These are phyloP conservation scores for Plebejus melissa DNA, from an alignment of 2,888 invertebrate genomes.

Conservation along the genomic window DNA sequence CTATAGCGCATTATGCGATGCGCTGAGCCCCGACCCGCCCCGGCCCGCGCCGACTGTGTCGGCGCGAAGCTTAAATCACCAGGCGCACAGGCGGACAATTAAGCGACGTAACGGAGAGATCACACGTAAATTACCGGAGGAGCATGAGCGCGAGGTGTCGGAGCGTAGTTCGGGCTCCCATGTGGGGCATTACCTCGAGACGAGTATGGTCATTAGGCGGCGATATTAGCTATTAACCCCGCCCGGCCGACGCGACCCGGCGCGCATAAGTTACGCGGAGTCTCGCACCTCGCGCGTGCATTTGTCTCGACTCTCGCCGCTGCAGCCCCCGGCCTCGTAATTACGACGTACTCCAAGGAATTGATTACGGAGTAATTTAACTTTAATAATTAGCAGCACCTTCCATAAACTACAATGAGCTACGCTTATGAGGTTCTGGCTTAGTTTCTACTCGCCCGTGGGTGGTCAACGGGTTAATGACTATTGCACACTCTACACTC, in stretches of 20 bases:
- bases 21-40: no score
- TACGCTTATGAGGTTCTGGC: slow-evolving; percentile 24
- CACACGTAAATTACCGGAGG: slow-evolving; percentile 48
- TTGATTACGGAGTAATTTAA: slow-evolving; percentile 28
- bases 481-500: neutral
- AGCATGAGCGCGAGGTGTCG: slow-evolving; percentile 49
- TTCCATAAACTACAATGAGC: slow-evolving; percentile 20
- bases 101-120: slow-evolving; percentile 40
- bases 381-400: slow-evolving; percentile 26
- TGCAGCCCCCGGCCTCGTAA: slow-evolving; percentile 32
- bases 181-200: slow-evolving; percentile 71
- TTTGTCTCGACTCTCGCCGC: slow-evolving; percentile 48
- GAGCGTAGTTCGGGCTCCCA: slow-evolving; percentile 49
- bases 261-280: slow-evolving; percentile 58
- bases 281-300: slow-evolving; percentile 38
- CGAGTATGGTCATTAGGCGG: slow-evolving; percentile 75
- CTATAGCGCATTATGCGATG: no score
- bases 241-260: slow-evolving; percentile 50
- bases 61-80: neutral
- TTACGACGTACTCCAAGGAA: slow-evolving; percentile 36
- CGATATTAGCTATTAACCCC: slow-evolving; percentile 78
- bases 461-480: slow-evolving; percentile 1
- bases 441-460: slow-evolving; percentile 3
- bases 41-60: no score
- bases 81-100: slow-evolving; percentile 37